These are phyloP conservation scores for Hypotaenidia okinawae DNA, from an alignment of 2,797 vertebrate species.

Conservation along the genomic window DNA sequence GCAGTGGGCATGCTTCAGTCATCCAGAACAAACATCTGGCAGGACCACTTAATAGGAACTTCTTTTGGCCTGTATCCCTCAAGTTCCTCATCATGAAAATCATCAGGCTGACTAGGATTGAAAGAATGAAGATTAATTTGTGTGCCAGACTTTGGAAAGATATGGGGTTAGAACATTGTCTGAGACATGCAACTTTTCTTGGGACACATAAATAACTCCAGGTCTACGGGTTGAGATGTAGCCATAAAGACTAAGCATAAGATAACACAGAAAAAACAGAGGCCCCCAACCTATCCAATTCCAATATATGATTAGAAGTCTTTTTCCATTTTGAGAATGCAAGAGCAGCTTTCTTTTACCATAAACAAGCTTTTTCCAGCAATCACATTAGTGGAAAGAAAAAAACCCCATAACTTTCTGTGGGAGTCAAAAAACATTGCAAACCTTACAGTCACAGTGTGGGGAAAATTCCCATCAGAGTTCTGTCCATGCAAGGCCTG, in stretches of 20 bases:
- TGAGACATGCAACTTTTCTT: not conserved
- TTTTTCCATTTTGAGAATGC: not conserved
- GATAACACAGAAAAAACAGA: not conserved
- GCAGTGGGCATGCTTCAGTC: not conserved
- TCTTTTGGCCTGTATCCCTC: not conserved
- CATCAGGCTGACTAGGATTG: not conserved
- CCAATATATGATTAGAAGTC: not conserved
- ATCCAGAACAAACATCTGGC: not conserved
- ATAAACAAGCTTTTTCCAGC: not conserved
- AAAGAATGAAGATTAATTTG: not conserved
- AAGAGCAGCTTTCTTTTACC: not conserved
- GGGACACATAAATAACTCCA: not conserved
- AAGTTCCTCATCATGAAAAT: not conserved
- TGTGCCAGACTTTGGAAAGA: not conserved
- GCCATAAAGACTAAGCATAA: not conserved
- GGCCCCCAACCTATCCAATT: not conserved
- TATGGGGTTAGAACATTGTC: not conserved
- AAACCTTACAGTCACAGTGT: not conserved
- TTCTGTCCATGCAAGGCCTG: not conserved
- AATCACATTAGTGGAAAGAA: not conserved
- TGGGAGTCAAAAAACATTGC: not conserved
- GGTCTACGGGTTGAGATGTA: not conserved
- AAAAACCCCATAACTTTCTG: not conserved
- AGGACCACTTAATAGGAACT: not conserved
- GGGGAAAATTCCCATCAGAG: not conserved